Evolutionary conservation across 2,797 vertebrate genomes (phyloP).

Genomic region (Brachymystax lenok): DNA sequence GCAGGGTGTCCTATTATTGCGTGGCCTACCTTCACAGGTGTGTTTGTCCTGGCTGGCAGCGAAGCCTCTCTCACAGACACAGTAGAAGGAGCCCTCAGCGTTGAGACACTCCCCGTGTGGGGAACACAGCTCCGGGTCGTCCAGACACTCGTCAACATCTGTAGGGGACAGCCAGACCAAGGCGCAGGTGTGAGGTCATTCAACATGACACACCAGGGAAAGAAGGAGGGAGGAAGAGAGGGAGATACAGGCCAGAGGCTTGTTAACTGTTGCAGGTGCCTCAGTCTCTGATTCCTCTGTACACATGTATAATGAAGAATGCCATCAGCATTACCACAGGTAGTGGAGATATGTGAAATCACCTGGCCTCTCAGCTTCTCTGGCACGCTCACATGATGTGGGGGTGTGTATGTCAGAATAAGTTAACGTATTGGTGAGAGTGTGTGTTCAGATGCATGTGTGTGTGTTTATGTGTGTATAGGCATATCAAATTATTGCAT

Average conservation of each 20-base stretch:
- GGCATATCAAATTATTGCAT: neutral
- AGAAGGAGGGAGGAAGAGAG: neutral
- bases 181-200: slow-evolving; percentile 11
- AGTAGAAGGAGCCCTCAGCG: slow-evolving; percentile 86
- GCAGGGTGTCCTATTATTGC: neutral
- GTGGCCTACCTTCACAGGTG: slow-evolving; percentile 84
- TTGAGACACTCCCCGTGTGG: slow-evolving; percentile 89
- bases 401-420: neutral
- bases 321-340: neutral
- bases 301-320: neutral
- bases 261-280: neutral
- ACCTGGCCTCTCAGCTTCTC: neutral
- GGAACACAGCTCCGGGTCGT: slow-evolving; percentile 81
- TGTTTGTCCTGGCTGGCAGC: slow-evolving; percentile 71
- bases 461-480: neutral
- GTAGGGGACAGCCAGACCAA: slow-evolving; percentile 34
- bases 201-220: neutral
- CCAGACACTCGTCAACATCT: slow-evolving; percentile 92
- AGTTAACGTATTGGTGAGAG: neutral
- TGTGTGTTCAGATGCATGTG: neutral
- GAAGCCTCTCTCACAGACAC: slow-evolving; percentile 88
- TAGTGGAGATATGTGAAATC: neutral
- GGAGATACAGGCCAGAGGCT: neutral
- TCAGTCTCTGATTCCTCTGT: neutral
- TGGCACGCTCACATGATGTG: neutral